Evolutionary conservation across 2,113 vertebrate genomes (phyloP).

Genomic region (Entelurus aequoreus): DNA sequence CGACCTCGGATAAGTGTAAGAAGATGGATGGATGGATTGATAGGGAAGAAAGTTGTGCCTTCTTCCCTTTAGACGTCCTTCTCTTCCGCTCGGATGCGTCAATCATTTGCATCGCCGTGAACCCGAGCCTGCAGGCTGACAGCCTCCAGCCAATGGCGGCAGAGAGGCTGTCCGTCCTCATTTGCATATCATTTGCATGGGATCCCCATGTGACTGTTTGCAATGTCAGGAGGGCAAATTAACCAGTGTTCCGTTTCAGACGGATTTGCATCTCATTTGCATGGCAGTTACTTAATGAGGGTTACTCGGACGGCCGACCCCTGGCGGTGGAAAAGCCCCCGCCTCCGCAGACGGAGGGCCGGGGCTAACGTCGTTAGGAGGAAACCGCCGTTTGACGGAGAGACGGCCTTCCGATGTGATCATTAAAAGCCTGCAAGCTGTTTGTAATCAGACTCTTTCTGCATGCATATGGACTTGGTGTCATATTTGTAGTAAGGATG

Average conservation of each 20-base stretch:
- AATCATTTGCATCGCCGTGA: conserved; percentile 54
- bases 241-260: conserved; percentile 73
- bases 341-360: conserved; percentile 52
- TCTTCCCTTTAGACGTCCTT: conserved; percentile 43
- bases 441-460: conserved; percentile 67
- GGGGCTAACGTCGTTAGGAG: conserved; percentile 70
- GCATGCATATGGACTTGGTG: conserved; percentile 65
- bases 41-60: conserved; percentile 13
- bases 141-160: conserved; percentile 47
- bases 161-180: conserved; percentile 53
- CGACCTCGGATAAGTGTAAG: too few relatives aligned
- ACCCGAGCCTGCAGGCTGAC: conserved; percentile 33
- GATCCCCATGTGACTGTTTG: conserved; percentile 66
- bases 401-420: conserved; percentile 66
- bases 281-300: conserved; percentile 67
- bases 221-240: conserved; percentile 77
- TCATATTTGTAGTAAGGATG: conserved; percentile 76
- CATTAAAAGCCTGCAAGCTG: conserved; percentile 71
- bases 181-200: conserved; percentile 78
- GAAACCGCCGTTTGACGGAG: conserved; percentile 59
- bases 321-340: conserved; percentile 55
- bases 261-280: conserved; percentile 75
- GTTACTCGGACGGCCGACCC: conserved; percentile 69
- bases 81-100: conserved; percentile 50
- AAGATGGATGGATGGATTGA: too few relatives aligned